Percentiles rank a stretch among this genome's conserved stretches.
phyloP scores from a whole-genome alignment of 1,140 invertebrate species.

The Drosophila cardini region DNA sequence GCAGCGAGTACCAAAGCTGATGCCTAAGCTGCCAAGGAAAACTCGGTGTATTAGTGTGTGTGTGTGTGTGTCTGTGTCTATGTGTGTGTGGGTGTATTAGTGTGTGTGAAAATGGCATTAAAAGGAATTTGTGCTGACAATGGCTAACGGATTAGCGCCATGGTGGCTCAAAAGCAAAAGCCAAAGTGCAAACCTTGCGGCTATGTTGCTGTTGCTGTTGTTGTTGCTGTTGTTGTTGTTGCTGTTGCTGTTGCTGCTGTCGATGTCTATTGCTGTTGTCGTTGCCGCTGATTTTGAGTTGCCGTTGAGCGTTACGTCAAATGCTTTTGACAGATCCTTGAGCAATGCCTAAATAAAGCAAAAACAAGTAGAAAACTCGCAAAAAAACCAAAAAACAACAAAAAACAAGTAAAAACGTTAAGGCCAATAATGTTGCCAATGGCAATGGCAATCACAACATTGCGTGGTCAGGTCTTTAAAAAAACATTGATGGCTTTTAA shows the following conservation, averaged over 20 bases:
- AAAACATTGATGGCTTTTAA: constrained; percentile 4
- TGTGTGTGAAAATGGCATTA: constrained; percentile 67
- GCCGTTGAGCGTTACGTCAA: constrained; percentile 38
- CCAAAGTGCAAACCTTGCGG: constrained; percentile 46
- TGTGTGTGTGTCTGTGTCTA: no score
- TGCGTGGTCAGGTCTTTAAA: constrained; percentile 8
- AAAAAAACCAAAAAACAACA: no score
- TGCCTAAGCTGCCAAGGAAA: constrained; percentile 32
- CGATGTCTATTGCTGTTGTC: background rate
- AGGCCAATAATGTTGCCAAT: constrained; percentile 58
- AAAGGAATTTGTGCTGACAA: constrained; percentile 72
- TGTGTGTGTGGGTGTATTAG: no score
- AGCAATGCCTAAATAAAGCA: constrained; percentile 34
- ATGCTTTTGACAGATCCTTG: constrained; percentile 63
- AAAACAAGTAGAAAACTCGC: constrained; percentile 20
- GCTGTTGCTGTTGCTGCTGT: constrained; percentile 6
- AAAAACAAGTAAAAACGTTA: constrained; percentile 12
- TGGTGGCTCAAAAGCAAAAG: constrained; percentile 43
- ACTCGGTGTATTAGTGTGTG: constrained; percentile 3
- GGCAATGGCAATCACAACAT: constrained; percentile 19
- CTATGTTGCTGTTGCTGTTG: background rate
- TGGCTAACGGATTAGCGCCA: constrained; percentile 67
- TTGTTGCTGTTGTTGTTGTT: constrained; percentile 14
- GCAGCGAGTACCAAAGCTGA: background rate
- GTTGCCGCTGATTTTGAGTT: constrained; percentile 20